A percentile compares a stretch with the other conserved stretches of the same genome.
Conservation (phyloP, 2,888 invertebrate genomes). For the Macrophya alboannulata region DNA sequence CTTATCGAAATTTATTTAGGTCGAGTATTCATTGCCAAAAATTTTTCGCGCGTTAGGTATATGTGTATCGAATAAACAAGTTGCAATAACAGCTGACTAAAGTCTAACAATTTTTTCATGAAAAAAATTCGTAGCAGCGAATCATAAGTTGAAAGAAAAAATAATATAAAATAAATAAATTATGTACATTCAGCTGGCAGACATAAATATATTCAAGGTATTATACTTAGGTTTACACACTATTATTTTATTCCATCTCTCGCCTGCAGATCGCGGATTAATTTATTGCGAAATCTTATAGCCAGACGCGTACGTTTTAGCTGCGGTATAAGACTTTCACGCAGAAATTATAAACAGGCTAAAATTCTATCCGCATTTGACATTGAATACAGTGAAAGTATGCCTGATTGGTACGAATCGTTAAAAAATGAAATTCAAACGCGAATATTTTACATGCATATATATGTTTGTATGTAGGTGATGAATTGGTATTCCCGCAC, state of each 20-base stretch:
- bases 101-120: not conserved
- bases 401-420: not conserved
- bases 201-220: not conserved
- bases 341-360: not conserved
- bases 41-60: not conserved
- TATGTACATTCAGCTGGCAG: constrained; percentile 3
- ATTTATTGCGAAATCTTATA: not conserved
- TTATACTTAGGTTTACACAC: no score
- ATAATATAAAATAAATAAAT: not conserved
- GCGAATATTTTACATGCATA: not conserved
- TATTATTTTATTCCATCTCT: not conserved
- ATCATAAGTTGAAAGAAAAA: not conserved
- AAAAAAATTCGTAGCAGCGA: not conserved
- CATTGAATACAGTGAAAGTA: constrained; percentile 38
- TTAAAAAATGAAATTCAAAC: not conserved
- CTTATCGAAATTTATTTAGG: not conserved
- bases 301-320: not conserved
- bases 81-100: constrained; percentile 1
- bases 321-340: not conserved
- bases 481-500: not conserved
- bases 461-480: not conserved
- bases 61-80: not conserved
- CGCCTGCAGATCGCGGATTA: not conserved
- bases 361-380: not conserved
- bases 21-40: not conserved